A percentile compares a stretch with the other conserved stretches of the same genome.
These are phyloP conservation scores for Amphipoea oculea DNA, from an alignment of 2,888 invertebrate species.

Conservation along the genomic window DNA sequence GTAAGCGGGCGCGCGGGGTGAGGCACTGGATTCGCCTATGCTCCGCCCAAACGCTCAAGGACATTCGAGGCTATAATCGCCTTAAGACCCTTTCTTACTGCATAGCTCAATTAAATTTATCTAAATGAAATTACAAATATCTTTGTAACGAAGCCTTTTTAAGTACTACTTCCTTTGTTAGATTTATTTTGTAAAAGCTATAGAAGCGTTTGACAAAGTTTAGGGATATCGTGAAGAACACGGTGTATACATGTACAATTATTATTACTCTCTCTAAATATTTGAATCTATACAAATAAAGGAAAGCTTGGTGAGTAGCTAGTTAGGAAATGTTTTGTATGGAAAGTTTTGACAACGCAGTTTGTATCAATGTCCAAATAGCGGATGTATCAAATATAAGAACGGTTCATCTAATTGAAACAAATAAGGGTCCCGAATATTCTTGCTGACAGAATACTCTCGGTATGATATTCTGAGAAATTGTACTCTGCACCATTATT, in stretches of 20 bases:
- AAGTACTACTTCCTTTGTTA: too few species aligned
- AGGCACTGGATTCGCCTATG: too few species aligned
- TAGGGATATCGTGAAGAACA: too few species aligned
- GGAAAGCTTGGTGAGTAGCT: not conserved
- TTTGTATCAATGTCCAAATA: conserved; percentile 16
- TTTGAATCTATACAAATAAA: not conserved
- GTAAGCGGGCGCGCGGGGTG: too few species aligned
- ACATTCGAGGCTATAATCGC: too few species aligned
- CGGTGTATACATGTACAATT: not conserved
- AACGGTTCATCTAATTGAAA: conserved; percentile 56
- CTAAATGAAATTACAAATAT: too few species aligned
- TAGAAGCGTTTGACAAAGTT: too few species aligned
- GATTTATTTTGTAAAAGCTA: too few species aligned
- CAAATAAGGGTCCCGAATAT: conserved; percentile 43
- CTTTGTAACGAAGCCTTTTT: too few species aligned
- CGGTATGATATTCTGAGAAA: conserved; percentile 19
- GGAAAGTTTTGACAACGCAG: conserved; percentile 6
- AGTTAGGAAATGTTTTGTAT: conserved; percentile 3
- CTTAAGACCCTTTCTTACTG: too few species aligned
- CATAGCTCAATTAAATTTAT: too few species aligned
- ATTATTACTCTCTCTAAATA: not conserved
- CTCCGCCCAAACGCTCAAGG: too few species aligned
- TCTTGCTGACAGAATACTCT: conserved; percentile 5
- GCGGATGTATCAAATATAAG: conserved; percentile 58
- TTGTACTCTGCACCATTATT: conserved; percentile 2